These are phyloP conservation scores for Fragum fragum DNA, from an alignment of 2,888 invertebrate species.

Conservation along the genomic window DNA sequence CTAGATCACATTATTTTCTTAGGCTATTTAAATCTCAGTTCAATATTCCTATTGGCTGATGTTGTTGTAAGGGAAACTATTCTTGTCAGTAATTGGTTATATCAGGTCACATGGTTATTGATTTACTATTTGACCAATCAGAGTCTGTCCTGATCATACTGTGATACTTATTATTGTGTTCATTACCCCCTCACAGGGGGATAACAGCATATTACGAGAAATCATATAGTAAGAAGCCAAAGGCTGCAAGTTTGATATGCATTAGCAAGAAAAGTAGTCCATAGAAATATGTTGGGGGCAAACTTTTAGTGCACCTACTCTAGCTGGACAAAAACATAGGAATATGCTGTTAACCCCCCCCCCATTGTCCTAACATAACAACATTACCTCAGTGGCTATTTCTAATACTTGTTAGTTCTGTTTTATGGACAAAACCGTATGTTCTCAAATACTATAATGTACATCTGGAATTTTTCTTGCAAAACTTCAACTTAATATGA, in stretches of 20 bases:
- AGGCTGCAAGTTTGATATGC: too few relatives aligned
- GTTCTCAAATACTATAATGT: too few relatives aligned
- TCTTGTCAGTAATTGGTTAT: conserved; percentile 23
- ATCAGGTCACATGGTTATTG: conserved; percentile 41
- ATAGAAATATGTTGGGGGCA: too few relatives aligned
- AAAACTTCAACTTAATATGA: too few relatives aligned
- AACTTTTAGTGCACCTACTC: too few relatives aligned
- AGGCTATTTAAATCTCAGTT: conserved; percentile 34
- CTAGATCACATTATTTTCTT: conserved; percentile 44
- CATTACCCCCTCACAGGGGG: conserved; percentile 7
- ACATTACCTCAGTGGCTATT: not conserved
- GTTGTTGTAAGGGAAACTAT: conserved; percentile 24
- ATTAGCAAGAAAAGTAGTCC: too few relatives aligned
- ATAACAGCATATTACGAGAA: too few relatives aligned
- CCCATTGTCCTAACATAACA: not conserved
- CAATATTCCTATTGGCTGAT: conserved; percentile 26
- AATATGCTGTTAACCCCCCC: not conserved
- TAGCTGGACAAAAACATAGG: too few relatives aligned
- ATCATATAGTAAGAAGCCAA: too few relatives aligned
- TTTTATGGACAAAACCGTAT: too few relatives aligned
- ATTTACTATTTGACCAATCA: conserved; percentile 26
- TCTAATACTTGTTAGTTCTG: not conserved
- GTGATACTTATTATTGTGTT: conserved; percentile 56
- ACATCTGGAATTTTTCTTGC: too few relatives aligned
- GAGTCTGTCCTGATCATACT: conserved; percentile 55